Evolutionary conservation across 2,113 vertebrate genomes (phyloP).

Genomic region (Struthio camelus): DNA sequence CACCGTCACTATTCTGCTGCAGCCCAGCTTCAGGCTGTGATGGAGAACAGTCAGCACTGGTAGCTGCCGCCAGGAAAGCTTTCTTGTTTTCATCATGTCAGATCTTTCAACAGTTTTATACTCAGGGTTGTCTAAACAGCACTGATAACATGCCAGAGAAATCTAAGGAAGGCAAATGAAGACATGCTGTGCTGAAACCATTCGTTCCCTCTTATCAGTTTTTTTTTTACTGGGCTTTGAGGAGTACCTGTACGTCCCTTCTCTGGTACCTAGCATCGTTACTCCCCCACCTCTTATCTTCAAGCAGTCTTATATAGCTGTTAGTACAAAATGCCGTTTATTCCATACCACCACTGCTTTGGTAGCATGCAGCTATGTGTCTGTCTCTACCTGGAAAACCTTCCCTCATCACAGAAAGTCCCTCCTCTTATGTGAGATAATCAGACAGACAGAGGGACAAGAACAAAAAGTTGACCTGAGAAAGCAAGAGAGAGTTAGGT

Average conservation of each 20-base stretch:
- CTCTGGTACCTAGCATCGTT: neutral
- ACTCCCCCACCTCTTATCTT: neutral
- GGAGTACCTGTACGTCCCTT: neutral
- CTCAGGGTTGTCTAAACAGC: neutral
- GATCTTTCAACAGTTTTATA: slow-evolving; percentile 16
- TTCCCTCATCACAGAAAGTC: neutral
- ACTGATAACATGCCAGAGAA: neutral
- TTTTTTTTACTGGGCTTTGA: neutral
- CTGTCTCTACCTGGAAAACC: neutral
- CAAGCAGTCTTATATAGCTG: neutral
- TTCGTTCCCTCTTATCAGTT: neutral
- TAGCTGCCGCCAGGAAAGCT: neutral
- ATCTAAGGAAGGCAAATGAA: neutral
- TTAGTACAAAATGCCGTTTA: neutral
- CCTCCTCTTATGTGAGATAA: neutral
- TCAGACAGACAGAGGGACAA: neutral
- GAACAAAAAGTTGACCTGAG: neutral
- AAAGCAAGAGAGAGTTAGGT: neutral
- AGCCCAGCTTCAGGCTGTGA: neutral
- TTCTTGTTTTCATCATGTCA: neutral
- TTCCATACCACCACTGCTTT: neutral
- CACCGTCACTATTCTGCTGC: neutral
- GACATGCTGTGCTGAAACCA: neutral
- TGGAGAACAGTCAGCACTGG: neutral
- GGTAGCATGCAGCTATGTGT: neutral